Conservation (phyloP, 2,113 vertebrate species). For the Myocastor coypus region DNA sequence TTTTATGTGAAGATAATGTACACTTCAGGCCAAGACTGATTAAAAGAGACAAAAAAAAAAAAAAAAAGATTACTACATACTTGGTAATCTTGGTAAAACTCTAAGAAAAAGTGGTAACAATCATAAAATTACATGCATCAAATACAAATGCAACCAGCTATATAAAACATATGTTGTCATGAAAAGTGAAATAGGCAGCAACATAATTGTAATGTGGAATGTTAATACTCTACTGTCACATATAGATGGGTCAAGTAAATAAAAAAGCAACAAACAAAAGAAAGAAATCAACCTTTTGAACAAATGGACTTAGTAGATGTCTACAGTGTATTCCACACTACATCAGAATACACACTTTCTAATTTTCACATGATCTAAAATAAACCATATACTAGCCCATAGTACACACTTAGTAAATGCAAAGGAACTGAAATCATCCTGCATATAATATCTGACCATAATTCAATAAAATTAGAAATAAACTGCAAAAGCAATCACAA, state of each 20-base stretch:
- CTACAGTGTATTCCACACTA: neutral
- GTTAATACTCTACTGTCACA: neutral
- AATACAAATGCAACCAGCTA: neutral
- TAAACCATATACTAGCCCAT: neutral
- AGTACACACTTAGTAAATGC: neutral
- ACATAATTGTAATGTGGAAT: neutral
- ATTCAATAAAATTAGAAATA: neutral
- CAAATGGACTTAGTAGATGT: neutral
- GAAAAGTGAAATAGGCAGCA: neutral
- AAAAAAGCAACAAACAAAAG: neutral
- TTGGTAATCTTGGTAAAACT: neutral
- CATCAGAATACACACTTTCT: neutral
- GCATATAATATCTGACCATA: neutral
- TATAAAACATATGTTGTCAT: neutral
- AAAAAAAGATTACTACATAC: neutral
- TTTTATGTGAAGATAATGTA: neutral
- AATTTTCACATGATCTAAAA: neutral
- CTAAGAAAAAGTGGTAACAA: neutral
- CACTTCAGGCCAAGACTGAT: neutral
- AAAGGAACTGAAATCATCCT: neutral
- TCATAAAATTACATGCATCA: neutral
- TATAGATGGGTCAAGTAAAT: neutral
- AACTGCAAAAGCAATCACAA: neutral
- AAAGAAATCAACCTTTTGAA: neutral
- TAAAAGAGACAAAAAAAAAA: neutral